Conservation (phyloP, 1,140 invertebrate genomes). For the Epicauta chinensis region DNA sequence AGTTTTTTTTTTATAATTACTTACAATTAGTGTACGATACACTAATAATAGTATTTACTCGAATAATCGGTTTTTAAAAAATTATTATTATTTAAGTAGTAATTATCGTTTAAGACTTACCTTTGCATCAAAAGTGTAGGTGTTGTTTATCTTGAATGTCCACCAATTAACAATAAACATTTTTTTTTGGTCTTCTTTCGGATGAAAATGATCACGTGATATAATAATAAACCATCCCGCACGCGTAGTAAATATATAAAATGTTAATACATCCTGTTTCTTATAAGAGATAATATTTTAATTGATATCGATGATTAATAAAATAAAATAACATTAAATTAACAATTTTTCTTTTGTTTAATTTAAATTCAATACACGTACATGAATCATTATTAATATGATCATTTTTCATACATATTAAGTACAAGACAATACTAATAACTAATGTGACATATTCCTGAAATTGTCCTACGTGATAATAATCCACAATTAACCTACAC, state of each 20-base stretch:
- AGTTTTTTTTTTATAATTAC: no score
- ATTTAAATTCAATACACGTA: slow-evolving; percentile 10
- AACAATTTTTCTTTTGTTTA: not conserved
- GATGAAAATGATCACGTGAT: slow-evolving; percentile 12
- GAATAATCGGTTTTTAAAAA: no score
- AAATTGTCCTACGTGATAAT: slow-evolving; percentile 12
- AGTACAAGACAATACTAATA: slow-evolving; percentile 5
- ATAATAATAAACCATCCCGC: slow-evolving; percentile 9
- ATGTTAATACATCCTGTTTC: slow-evolving; percentile 10
- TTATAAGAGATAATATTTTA: slow-evolving; percentile 8
- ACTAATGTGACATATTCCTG: slow-evolving; percentile 10
- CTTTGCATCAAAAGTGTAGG: no score
- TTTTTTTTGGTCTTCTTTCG: slow-evolving; percentile 3
- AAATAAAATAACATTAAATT: no score
- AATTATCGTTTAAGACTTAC: no score
- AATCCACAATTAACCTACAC: slow-evolving; percentile 4
- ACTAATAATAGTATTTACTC: no score
- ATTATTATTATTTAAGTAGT: no score
- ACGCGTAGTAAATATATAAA: slow-evolving; percentile 9
- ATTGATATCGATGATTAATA: no score
- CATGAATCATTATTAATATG: not conserved
- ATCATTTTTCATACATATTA: slow-evolving; percentile 14
- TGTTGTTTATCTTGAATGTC: not conserved
- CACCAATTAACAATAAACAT: slow-evolving; percentile 7
- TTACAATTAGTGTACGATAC: no score